Percentiles rank a stretch among this genome's conserved stretches.
Conservation (phyloP, 2,888 invertebrate species). For the Ophion ellenae region DNA sequence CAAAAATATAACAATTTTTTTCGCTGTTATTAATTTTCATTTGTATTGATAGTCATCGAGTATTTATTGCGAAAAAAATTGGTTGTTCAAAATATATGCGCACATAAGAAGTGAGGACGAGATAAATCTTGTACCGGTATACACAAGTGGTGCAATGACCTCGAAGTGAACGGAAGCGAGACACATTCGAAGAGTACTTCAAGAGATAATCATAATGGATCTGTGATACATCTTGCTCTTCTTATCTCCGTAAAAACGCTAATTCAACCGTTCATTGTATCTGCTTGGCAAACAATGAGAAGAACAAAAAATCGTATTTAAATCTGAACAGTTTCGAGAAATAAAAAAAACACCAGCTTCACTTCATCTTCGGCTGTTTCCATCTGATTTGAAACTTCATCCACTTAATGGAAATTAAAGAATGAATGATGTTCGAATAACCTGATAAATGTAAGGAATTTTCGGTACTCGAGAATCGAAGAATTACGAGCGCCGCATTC, state of each 20-base stretch:
- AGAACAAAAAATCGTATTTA: background rate
- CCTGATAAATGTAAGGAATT: background rate
- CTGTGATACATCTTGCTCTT: slow-evolving; percentile 27
- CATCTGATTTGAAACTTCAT: background rate
- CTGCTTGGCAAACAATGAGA: background rate
- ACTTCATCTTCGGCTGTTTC: background rate
- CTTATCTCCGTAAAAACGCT: slow-evolving; percentile 15
- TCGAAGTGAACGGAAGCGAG: slow-evolving; percentile 71
- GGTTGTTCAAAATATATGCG: slow-evolving; percentile 1
- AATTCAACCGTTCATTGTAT: background rate
- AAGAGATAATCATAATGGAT: slow-evolving; percentile 47
- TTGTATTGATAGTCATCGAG: slow-evolving; percentile 24
- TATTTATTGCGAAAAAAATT: slow-evolving; percentile 17
- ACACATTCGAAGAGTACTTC: slow-evolving; percentile 58
- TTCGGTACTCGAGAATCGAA: background rate
- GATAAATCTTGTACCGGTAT: slow-evolving; percentile 62
- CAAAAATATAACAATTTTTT: background rate
- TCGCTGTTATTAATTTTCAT: slow-evolving; percentile 10
- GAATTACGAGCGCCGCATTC: background rate
- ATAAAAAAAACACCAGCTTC: background rate
- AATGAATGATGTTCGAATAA: background rate
- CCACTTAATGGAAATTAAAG: background rate
- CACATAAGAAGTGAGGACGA: slow-evolving; percentile 46
- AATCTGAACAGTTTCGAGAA: background rate
- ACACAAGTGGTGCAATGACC: slow-evolving; percentile 70